A percentile compares a stretch with the other conserved stretches of the same genome.
These are phyloP conservation scores for Aspidapion aeneum DNA, from an alignment of 2,888 invertebrate genomes.

Conservation along the genomic window DNA sequence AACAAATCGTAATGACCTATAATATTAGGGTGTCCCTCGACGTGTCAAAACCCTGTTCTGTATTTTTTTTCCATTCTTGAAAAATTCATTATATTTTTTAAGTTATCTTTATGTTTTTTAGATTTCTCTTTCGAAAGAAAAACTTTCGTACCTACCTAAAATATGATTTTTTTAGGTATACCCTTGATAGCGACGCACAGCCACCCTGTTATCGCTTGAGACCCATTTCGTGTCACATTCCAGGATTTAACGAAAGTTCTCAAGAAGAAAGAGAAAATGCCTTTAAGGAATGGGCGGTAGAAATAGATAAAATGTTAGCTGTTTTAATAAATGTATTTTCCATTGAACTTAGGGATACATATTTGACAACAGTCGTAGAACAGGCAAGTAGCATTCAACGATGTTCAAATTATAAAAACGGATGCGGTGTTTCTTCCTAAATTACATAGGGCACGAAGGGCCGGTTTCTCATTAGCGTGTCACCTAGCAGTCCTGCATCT, in stretches of 20 bases:
- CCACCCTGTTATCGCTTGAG: slow-evolving; percentile 75
- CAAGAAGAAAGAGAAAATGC: slow-evolving; percentile 50
- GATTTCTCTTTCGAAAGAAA: no score
- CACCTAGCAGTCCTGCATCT: no score
- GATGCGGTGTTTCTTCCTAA: not conserved
- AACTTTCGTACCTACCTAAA: no score
- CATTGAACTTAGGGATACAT: slow-evolving; percentile 74
- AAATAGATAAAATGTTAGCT: slow-evolving; percentile 61
- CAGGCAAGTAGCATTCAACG: slow-evolving; percentile 57
- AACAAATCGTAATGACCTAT: no score
- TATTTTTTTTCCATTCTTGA: no score
- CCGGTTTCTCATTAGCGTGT: no score
- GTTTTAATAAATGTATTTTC: slow-evolving; percentile 69
- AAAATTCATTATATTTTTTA: no score
- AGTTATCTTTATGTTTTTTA: no score
- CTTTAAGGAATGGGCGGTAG: slow-evolving; percentile 53
- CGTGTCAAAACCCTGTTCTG: no score
- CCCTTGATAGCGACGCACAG: slow-evolving; percentile 66
- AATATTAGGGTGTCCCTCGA: no score
- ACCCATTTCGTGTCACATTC: slow-evolving; percentile 54
- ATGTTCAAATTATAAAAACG: not conserved
- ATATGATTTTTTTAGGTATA: slow-evolving; percentile 53
- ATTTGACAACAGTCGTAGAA: slow-evolving; percentile 77
- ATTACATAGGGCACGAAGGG: no score
- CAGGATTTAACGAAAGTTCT: slow-evolving; percentile 51